Evolutionary conservation across 2,797 vertebrate genomes (phyloP).

Genomic region (Miichthys miiuy): DNA sequence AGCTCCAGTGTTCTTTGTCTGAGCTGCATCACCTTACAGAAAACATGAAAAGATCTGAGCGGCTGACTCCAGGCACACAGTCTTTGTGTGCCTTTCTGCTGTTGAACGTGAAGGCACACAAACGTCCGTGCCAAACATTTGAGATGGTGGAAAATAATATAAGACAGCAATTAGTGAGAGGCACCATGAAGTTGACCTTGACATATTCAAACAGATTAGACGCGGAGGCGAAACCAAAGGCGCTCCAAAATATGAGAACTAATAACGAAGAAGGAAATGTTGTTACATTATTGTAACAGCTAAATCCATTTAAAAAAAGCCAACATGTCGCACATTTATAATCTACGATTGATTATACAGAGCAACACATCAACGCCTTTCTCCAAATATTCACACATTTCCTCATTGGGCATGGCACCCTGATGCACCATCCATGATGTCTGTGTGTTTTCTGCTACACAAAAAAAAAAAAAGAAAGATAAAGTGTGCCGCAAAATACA

Average conservation of each 20-base stretch:
- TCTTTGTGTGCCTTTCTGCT: background rate
- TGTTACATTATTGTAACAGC: no score
- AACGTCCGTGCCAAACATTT: constrained; percentile 4
- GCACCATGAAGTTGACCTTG: constrained; percentile 36
- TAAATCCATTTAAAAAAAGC: no score
- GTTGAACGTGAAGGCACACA: constrained; percentile 8
- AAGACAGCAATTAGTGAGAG: constrained; percentile 16
- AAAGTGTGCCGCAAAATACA: background rate
- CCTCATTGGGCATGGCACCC: background rate
- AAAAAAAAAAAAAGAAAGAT: constrained; percentile 3
- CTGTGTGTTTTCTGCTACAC: background rate
- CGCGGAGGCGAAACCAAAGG: no score
- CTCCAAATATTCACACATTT: constrained; percentile 4
- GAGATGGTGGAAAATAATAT: constrained; percentile 9
- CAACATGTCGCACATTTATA: no score
- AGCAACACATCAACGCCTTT: no score
- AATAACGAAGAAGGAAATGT: no score
- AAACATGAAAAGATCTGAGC: constrained; percentile 12
- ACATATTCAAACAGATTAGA: constrained; percentile 19
- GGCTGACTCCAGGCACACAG: constrained; percentile 9
- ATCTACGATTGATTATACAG: no score
- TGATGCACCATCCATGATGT: background rate
- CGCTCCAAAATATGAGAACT: no score
- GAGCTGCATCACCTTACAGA: constrained; percentile 13
- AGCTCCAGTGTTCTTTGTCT: constrained; percentile 1